These are phyloP conservation scores for Harpalus rufipes DNA, from an alignment of 2,888 invertebrate species.

Conservation along the genomic window DNA sequence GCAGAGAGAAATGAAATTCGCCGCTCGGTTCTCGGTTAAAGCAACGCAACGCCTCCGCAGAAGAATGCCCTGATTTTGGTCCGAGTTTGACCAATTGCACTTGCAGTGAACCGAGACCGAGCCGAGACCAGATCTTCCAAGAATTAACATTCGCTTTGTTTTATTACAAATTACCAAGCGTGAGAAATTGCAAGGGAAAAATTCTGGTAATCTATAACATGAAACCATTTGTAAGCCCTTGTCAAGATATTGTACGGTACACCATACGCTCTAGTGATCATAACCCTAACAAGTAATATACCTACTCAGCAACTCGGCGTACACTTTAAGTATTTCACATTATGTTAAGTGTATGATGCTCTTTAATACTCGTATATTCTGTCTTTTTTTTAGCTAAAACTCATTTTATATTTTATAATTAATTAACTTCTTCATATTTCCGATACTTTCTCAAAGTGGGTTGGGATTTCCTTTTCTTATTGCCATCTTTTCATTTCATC, in stretches of 20 bases:
- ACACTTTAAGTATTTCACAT: too few species aligned
- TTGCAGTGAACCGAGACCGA: constrained; percentile 17
- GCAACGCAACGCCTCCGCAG: constrained; percentile 24
- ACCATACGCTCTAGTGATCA: not conserved
- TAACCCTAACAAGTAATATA: not conserved
- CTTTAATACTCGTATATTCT: too few species aligned
- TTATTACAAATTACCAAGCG: constrained; percentile 20
- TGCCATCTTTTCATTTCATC: too few species aligned
- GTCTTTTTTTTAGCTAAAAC: too few species aligned
- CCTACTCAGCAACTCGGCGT: too few species aligned
- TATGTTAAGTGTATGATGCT: too few species aligned
- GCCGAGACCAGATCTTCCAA: constrained; percentile 29
- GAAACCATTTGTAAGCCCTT: not conserved
- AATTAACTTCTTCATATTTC: too few species aligned
- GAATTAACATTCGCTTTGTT: constrained; percentile 29
- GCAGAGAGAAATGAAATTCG: constrained; percentile 68
- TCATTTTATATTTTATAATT: too few species aligned
- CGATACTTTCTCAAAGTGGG: too few species aligned
- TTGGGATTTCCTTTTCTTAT: too few species aligned
- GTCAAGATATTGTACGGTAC: not conserved
- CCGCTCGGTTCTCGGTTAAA: not conserved
- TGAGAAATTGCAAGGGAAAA: constrained; percentile 23
- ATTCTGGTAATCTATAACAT: constrained; percentile 5
- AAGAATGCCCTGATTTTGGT: constrained; percentile 30
- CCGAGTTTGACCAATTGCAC: constrained; percentile 31